Conservation (phyloP, 2,797 vertebrate species). For the Margarornis squamiger region DNA sequence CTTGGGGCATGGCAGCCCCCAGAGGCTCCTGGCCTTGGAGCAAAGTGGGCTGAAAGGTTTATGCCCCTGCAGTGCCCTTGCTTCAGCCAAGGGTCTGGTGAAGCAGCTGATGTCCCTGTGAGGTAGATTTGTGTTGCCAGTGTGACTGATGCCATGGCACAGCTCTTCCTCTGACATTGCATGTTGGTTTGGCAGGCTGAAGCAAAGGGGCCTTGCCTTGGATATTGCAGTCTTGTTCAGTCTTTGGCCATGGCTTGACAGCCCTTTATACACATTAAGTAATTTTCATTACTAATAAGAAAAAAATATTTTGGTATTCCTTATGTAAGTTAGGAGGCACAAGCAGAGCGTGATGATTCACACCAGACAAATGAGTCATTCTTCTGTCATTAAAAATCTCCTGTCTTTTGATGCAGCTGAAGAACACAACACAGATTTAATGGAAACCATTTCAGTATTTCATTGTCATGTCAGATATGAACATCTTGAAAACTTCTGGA, state of each 20-base stretch:
- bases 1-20: not conserved
- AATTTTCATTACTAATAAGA: not conserved
- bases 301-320: not conserved
- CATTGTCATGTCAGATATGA: not conserved
- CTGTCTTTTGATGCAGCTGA: not conserved
- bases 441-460: not conserved
- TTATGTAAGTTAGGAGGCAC: not conserved
- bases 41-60: not conserved
- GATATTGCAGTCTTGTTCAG: not conserved
- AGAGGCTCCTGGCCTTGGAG: not conserved
- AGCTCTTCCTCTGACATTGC: not conserved
- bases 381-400: not conserved
- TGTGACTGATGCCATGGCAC: not conserved
- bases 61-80: not conserved
- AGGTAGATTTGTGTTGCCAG: not conserved
- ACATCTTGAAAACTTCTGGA: not conserved
- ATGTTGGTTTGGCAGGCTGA: not conserved
- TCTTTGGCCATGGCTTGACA: not conserved
- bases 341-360: not conserved
- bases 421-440: not conserved
- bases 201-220: not conserved
- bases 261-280: not conserved
- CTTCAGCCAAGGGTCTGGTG: not conserved
- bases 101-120: not conserved
- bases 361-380: not conserved